Evolutionary conservation across 2,797 vertebrate genomes (phyloP), one percentile per base, ranked within the genome.

Genomic region (Phrynocephalus forsythii): DNA sequence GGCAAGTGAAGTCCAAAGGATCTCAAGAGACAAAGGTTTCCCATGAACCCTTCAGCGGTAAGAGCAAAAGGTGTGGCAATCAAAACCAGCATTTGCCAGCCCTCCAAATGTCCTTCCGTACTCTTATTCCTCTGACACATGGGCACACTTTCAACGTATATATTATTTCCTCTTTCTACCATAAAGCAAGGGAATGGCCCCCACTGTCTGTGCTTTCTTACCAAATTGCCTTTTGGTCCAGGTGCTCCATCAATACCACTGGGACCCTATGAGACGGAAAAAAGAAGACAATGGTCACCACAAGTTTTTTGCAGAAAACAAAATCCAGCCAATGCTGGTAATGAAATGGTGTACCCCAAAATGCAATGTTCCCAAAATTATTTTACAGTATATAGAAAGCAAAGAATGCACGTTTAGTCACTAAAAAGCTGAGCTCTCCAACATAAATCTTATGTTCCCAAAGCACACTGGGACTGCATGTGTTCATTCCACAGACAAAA

Each of bases 141-240:
- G 18, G 8, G 13, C 30, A 44, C 16, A 69, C 9, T 26, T 60
- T 79, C 63, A 20, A 5, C 60, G 20, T 63, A 63, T 5, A 63
- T 18, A 66, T 7, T 3, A 28, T 33, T 50, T 26, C 60, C 60
- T n/a, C 16, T 63, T 63, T 79, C 30, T 26, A 60, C 6, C 50
- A 16, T n/a, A 60, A 24, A 44, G 7, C 24, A 79, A 30, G 20
- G 33, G 44, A 60, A 33, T 5, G 38, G 3, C 7, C 18, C 11
- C 38, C 44, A 52, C 18, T 75, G 5, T 22, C 30, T 38, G 5
- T 66, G 18, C 30, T 79, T 72, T 90, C 95, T 0, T 93, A 98
- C 98, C 97, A 91, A 91, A 33, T 98, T 98, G 92, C 98, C 98
- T 95, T 99, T 99, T 90, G 95, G 92, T 0, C 98, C 98, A 38